Conservation (phyloP, 2,797 vertebrate genomes). For the Takifugu rubripes region DNA sequence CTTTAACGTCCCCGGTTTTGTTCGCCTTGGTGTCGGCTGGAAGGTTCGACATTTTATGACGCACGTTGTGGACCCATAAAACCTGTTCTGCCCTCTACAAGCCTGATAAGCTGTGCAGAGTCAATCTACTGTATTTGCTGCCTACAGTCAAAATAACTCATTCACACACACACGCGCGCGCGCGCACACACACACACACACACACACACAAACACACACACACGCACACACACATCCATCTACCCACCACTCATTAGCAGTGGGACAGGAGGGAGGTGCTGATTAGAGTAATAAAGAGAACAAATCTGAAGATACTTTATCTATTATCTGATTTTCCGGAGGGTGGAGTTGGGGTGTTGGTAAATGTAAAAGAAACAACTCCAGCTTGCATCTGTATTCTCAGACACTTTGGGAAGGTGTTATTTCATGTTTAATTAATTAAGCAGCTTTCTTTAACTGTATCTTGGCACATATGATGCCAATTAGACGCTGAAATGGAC, state of each 20-base stretch:
- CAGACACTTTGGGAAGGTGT: slow-evolving; percentile 75
- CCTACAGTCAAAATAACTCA: slow-evolving; percentile 64
- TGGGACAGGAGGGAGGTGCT: slow-evolving; percentile 81
- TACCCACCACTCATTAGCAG: slow-evolving; percentile 79
- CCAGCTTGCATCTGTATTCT: slow-evolving; percentile 77
- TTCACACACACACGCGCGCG: slow-evolving; percentile 72
- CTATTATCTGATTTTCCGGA: slow-evolving; percentile 37
- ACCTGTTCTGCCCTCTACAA: too few relatives aligned
- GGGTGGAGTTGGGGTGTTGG: slow-evolving; percentile 45
- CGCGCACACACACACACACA: slow-evolving; percentile 69
- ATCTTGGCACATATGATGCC: slow-evolving; percentile 76
- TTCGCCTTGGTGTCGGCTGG: background rate
- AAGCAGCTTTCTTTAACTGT: slow-evolving; percentile 75
- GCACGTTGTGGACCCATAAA: background rate
- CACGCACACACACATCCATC: slow-evolving; percentile 56
- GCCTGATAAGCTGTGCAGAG: too few relatives aligned
- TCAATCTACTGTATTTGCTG: too few relatives aligned
- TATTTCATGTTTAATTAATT: slow-evolving; percentile 83
- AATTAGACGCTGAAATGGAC: slow-evolving; percentile 73
- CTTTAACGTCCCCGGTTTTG: slow-evolving; percentile 44
- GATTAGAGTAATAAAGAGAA: slow-evolving; percentile 85
- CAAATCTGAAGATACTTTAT: slow-evolving; percentile 61
- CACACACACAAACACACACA: slow-evolving; percentile 57
- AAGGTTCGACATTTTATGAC: slow-evolving; percentile 15
- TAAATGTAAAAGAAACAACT: slow-evolving; percentile 29